A percentile compares a stretch with the other conserved stretches of the same genome.
Evolutionary conservation across 1,140 invertebrate species (phyloP).

Genomic region (Bombus confusus): DNA sequence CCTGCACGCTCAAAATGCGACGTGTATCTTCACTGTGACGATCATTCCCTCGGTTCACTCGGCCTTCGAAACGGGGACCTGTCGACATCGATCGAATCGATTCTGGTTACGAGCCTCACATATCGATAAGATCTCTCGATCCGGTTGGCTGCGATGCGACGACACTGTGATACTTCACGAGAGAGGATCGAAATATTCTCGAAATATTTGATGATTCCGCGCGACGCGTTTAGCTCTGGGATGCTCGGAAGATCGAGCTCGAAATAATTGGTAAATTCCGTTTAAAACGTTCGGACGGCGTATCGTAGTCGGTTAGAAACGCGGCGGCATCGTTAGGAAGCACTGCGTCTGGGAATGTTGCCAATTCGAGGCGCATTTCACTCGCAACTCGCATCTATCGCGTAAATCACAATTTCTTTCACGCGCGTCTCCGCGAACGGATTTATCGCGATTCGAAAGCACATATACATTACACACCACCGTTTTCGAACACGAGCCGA

Average conservation of each 20-base stretch:
- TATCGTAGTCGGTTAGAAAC: constrained; percentile 3
- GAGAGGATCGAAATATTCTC: not conserved
- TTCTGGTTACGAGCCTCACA: constrained; percentile 40
- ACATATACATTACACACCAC: not conserved
- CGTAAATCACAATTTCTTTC: constrained; percentile 28
- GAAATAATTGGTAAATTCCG: not conserved
- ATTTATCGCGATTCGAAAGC: constrained; percentile 11
- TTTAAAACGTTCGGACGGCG: not conserved
- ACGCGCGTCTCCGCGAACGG: not conserved
- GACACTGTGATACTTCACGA: not conserved
- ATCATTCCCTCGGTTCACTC: constrained; percentile 41
- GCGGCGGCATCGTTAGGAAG: not conserved
- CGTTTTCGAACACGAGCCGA: constrained; percentile 7
- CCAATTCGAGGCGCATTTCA: constrained; percentile 43
- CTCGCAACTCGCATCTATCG: constrained; percentile 16
- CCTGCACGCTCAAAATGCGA: constrained; percentile 11
- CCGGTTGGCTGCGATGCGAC: not conserved
- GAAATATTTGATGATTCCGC: not conserved
- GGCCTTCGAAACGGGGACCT: not conserved
- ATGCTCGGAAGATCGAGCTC: not conserved
- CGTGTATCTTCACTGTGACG: constrained; percentile 48
- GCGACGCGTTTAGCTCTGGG: not conserved
- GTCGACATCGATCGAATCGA: constrained; percentile 24
- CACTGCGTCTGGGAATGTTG: constrained; percentile 41
- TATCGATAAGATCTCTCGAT: not conserved